Percentiles rank a stretch among this genome's conserved stretches.
phyloP scores from a whole-genome alignment of 2,888 invertebrate genomes.

The Lagria hirta region DNA sequence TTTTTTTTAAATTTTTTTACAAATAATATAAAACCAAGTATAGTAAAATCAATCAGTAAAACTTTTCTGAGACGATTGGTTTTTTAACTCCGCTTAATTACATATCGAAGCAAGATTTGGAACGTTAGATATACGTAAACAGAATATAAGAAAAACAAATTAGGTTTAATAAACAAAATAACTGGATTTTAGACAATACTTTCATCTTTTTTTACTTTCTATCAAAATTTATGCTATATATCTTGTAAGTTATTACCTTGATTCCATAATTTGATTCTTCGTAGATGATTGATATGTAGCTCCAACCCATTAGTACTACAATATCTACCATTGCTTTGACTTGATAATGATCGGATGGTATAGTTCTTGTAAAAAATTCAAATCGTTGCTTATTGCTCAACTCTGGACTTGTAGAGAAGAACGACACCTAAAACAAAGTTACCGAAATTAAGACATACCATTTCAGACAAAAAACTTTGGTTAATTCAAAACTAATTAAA shows the following conservation, averaged over 20 bases:
- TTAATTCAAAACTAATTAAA: conserved; percentile 30
- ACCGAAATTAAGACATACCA: neutral
- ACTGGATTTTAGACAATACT: too few species aligned
- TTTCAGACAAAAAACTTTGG: conserved; percentile 5
- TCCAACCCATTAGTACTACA: conserved; percentile 83
- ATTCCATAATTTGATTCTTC: conserved; percentile 96
- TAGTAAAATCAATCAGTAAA: too few species aligned
- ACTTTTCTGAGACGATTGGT: too few species aligned
- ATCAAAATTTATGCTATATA: neutral
- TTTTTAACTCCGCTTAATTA: too few species aligned
- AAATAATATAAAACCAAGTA: too few species aligned
- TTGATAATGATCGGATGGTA: conserved; percentile 93
- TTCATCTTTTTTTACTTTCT: neutral
- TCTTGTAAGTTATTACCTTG: conserved; percentile 71
- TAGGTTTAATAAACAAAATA: too few species aligned
- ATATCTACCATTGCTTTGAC: conserved; percentile 95
- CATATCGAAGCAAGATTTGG: too few species aligned
- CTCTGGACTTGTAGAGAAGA: conserved; percentile 93
- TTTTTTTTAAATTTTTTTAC: too few species aligned
- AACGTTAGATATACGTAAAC: too few species aligned
- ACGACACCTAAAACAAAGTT: conserved; percentile 76
- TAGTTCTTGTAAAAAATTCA: conserved; percentile 91
- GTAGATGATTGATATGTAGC: conserved; percentile 92
- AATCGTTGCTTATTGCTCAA: conserved; percentile 92
- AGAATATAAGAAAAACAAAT: too few species aligned